Conservation (phyloP, 2,797 vertebrate species). For the Euphonia xanthogaster region DNA sequence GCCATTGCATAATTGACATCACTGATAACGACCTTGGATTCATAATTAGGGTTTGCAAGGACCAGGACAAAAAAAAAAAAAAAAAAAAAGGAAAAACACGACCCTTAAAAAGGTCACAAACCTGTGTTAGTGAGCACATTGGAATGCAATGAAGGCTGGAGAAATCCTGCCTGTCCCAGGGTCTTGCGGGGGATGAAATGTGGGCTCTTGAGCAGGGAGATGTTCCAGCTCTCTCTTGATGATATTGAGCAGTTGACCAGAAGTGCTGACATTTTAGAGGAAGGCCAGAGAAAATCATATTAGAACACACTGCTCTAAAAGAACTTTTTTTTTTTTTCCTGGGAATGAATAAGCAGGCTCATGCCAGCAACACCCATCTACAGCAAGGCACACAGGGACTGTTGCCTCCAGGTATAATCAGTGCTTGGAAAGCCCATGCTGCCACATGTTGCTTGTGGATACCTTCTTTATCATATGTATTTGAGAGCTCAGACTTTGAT, state of each 20-base stretch:
- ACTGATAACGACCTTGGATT: slow-evolving; percentile 23
- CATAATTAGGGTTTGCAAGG: slow-evolving; percentile 21
- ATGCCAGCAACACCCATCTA: not conserved
- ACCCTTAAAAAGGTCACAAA: not conserved
- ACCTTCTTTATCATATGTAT: not conserved
- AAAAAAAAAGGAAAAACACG: fast-evolving
- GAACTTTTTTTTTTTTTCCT: not conserved
- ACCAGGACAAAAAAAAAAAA: not conserved
- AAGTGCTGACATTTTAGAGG: slow-evolving; percentile 3
- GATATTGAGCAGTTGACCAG: not conserved
- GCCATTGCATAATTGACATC: slow-evolving; percentile 35
- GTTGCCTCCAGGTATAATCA: not conserved
- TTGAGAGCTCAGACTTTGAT: not conserved
- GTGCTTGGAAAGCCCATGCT: not conserved
- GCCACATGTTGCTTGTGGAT: not conserved
- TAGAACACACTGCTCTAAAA: not conserved
- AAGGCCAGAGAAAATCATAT: not conserved
- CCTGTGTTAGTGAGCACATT: not conserved
- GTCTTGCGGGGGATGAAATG: not conserved
- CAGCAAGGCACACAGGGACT: not conserved
- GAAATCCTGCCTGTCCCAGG: not conserved
- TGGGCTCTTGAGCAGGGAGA: not conserved
- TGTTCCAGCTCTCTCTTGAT: not conserved
- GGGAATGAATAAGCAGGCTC: not conserved
- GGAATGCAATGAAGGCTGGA: not conserved